These are phyloP conservation scores for Emmelina monodactyla DNA, from an alignment of 2,888 invertebrate genomes.

Conservation along the genomic window DNA sequence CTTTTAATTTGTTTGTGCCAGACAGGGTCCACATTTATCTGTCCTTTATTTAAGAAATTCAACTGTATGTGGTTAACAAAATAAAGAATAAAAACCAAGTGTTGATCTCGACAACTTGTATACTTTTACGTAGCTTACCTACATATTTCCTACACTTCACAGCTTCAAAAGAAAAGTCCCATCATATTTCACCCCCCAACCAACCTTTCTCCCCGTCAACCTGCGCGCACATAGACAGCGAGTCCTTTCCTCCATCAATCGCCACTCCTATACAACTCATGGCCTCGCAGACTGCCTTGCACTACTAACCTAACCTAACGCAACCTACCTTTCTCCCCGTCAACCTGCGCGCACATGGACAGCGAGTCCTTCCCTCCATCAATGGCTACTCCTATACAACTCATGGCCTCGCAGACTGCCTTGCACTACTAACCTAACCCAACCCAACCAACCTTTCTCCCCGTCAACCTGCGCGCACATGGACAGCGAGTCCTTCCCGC, in stretches of 20 bases:
- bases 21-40: no score
- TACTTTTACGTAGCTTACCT: no score
- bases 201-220: constrained; percentile 69
- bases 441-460: constrained; percentile 54
- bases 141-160: no score
- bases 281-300: constrained; percentile 84
- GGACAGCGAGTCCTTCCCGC: constrained; percentile 96
- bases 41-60: no score
- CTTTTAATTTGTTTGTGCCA: no score
- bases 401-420: constrained; percentile 89
- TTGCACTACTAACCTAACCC: no score
- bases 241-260: constrained; percentile 97
- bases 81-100: no score
- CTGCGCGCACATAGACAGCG: constrained; percentile 95
- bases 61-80: no score
- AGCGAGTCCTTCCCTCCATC: constrained; percentile 98
- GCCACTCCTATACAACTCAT: constrained; percentile 86
- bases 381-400: constrained; percentile 81
- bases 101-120: no score
- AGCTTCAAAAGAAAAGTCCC: no score
- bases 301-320: no score
- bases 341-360: constrained; percentile 94
- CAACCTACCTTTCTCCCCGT: constrained; percentile 58
- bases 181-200: no score
- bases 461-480: constrained; percentile 91